A percentile compares a stretch with the other conserved stretches of the same genome.
phyloP scores from a whole-genome alignment of 2,797 vertebrate genomes.

The Chromis chromis region DNA sequence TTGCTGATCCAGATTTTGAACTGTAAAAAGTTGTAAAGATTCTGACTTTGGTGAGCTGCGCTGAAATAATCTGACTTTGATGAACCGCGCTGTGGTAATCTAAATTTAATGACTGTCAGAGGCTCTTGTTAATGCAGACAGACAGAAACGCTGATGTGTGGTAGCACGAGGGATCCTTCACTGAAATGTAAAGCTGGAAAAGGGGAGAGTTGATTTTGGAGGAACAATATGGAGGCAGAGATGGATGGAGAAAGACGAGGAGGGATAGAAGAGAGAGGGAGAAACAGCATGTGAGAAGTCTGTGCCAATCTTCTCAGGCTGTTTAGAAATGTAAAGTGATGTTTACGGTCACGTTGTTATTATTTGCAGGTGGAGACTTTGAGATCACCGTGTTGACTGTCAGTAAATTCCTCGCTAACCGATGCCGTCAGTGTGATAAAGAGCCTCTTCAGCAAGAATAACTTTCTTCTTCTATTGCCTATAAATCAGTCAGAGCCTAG shows the following conservation, averaged over 20 bases:
- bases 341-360: conserved; percentile 67
- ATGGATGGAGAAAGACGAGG: conserved; percentile 9
- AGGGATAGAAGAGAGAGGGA: conserved; percentile 7
- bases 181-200: conserved; percentile 46
- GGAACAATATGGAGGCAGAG: conserved; percentile 12
- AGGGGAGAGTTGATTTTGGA: conserved; percentile 9
- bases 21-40: conserved; percentile 43
- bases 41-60: conserved; percentile 49
- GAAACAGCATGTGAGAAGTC: conserved; percentile 30
- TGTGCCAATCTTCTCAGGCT: conserved; percentile 41
- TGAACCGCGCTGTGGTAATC: conserved; percentile 24
- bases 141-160: conserved; percentile 15
- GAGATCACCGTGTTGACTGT: conserved; percentile 47
- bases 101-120: conserved; percentile 48
- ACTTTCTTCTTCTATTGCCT: conserved; percentile 49
- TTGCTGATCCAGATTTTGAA: conserved; percentile 40
- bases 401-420: conserved; percentile 41
- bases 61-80: conserved; percentile 59
- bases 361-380: conserved; percentile 71
- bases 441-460: conserved; percentile 53
- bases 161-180: background rate
- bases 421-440: conserved; percentile 43
- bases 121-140: conserved; percentile 21
- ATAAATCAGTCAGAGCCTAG: conserved; percentile 63
- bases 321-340: conserved; percentile 66